These are phyloP conservation scores for Apocheima hispidaria DNA, from an alignment of 2,888 invertebrate species.

Conservation along the genomic window DNA sequence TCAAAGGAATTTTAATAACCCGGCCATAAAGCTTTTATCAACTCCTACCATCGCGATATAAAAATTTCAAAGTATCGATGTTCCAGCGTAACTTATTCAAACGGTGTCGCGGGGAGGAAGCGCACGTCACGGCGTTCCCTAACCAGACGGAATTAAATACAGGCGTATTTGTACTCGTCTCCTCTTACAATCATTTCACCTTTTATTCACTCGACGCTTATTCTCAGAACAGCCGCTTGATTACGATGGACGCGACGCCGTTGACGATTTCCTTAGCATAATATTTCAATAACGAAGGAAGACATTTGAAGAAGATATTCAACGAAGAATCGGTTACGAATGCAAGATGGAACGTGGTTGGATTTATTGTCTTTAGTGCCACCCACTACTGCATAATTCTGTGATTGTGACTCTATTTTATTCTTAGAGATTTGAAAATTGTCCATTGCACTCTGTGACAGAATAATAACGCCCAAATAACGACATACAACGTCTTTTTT, in stretches of 20 bases:
- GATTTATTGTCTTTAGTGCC: conserved; percentile 31
- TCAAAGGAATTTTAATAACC: conserved; percentile 35
- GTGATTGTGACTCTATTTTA: conserved; percentile 7
- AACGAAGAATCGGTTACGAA: conserved; percentile 28
- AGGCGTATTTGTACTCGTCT: conserved; percentile 67
- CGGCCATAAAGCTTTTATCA: conserved; percentile 33
- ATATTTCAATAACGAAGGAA: conserved; percentile 64
- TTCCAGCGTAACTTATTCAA: conserved; percentile 66
- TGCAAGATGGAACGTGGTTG: conserved; percentile 26
- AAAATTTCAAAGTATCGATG: conserved; percentile 49
- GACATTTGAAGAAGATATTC: conserved; percentile 29
- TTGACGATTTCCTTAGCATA: conserved; percentile 61
- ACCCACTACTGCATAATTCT: conserved; percentile 32
- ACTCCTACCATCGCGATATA: conserved; percentile 40
- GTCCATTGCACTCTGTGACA: conserved; percentile 2
- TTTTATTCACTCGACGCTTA: conserved; percentile 66
- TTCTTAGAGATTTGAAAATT: conserved; percentile 14
- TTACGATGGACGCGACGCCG: conserved; percentile 65
- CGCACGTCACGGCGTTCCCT: conserved; percentile 71
- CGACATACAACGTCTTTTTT: background rate
- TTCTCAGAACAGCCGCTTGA: conserved; percentile 72
- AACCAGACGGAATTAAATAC: conserved; percentile 82
- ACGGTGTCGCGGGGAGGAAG: conserved; percentile 74
- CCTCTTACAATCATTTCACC: conserved; percentile 71
- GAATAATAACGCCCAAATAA: conserved; percentile 6